A percentile compares a stretch with the other conserved stretches of the same genome.
Evolutionary conservation across 2,113 vertebrate genomes (phyloP).

Genomic region (Nyctibius bracteatus): DNA sequence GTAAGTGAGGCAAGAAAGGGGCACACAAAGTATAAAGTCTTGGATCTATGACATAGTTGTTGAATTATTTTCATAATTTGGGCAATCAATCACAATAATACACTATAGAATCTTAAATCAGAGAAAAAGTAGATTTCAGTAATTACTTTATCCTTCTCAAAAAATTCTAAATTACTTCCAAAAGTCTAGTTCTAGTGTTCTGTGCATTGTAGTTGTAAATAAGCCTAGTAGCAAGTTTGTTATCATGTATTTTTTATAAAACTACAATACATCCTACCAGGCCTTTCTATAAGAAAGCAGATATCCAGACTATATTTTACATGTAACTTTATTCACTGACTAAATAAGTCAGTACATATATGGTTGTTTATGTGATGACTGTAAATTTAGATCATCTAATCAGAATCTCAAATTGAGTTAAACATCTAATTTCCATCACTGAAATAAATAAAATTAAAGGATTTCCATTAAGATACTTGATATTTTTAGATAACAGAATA

Average conservation of each 20-base stretch:
- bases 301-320: not conserved
- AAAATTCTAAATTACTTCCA: not conserved
- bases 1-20: not conserved
- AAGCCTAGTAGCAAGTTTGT: not conserved
- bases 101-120: not conserved
- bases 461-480: not conserved
- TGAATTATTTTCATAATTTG: not conserved
- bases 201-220: not conserved
- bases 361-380: not conserved
- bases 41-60: not conserved
- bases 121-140: not conserved
- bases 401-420: not conserved
- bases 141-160: not conserved
- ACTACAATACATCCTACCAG: not conserved
- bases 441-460: not conserved
- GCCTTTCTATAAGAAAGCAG: not conserved
- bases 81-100: not conserved
- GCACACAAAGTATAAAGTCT: not conserved
- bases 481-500: not conserved
- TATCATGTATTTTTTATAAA: not conserved
- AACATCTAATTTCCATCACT: not conserved
- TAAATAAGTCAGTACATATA: not conserved
- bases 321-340: not conserved
- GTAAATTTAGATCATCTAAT: not conserved
- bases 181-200: not conserved